These are phyloP conservation scores for Spermophilus dauricus DNA, from an alignment of 2,113 vertebrate species.

Conservation along the genomic window DNA sequence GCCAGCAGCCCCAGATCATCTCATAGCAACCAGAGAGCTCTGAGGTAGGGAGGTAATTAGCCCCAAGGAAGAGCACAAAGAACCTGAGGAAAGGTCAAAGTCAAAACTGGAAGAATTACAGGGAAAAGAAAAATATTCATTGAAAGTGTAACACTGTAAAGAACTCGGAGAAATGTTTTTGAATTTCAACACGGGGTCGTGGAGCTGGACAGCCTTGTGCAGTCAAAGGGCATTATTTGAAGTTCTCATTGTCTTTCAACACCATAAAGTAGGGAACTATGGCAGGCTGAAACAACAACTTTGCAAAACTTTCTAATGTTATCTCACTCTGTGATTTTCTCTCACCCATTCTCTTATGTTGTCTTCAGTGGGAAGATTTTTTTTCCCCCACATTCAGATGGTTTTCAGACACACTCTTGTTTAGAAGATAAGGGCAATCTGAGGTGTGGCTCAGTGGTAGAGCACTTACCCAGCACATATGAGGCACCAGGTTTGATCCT, in stretches of 20 bases:
- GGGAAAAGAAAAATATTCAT: conserved; percentile 68
- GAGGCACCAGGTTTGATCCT: too few relatives aligned
- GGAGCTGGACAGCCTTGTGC: neutral
- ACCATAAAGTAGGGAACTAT: neutral
- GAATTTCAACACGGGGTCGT: conserved; percentile 53
- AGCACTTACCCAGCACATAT: too few relatives aligned
- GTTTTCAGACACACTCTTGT: neutral
- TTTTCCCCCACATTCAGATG: neutral
- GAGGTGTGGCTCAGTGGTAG: too few relatives aligned
- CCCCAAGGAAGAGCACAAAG: conserved; percentile 77
- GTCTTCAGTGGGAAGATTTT: neutral
- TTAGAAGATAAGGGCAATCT: neutral
- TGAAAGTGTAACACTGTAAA: conserved; percentile 71
- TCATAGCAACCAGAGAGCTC: conserved; percentile 70
- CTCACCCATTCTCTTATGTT: neutral
- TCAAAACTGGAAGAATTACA: conserved; percentile 76
- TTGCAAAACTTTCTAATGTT: conserved; percentile 39
- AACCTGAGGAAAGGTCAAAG: conserved; percentile 73
- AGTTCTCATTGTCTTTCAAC: conserved; percentile 60
- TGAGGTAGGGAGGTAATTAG: conserved; percentile 79
- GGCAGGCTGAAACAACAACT: neutral
- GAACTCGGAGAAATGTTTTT: conserved; percentile 72
- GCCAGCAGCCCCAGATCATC: conserved; percentile 40
- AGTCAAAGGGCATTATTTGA: conserved; percentile 39
- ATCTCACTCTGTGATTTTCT: conserved; percentile 47